A percentile compares a stretch with the other conserved stretches of the same genome.
These are phyloP conservation scores for Myiagra hebetior DNA, from an alignment of 2,113 vertebrate species.

Conservation along the genomic window DNA sequence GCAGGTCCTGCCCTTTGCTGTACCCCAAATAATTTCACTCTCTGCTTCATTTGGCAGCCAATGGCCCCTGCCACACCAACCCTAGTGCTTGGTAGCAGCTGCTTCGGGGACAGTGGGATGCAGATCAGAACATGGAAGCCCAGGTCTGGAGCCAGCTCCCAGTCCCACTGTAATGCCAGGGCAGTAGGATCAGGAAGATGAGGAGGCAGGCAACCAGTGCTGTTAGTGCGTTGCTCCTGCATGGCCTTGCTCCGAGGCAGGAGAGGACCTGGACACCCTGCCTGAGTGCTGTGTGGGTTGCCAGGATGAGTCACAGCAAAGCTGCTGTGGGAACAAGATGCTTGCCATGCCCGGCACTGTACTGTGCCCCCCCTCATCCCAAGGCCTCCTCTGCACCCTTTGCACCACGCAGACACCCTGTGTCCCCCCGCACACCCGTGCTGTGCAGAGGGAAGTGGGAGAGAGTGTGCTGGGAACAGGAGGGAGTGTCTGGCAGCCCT, in stretches of 20 bases:
- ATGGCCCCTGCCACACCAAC: background rate
- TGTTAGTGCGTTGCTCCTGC: background rate
- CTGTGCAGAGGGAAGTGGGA: background rate
- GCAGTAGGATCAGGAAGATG: fast-evolving
- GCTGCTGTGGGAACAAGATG: background rate
- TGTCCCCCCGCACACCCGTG: fast-evolving
- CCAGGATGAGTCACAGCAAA: constrained; percentile 6
- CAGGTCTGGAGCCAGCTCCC: background rate
- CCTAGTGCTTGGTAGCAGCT: background rate
- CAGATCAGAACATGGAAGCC: background rate
- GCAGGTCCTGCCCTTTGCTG: fast-evolving
- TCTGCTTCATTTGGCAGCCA: background rate
- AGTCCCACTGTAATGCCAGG: background rate
- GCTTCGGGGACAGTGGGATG: too few species aligned
- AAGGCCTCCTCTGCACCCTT: background rate
- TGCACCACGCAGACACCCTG: fast-evolving
- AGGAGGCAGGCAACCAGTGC: background rate
- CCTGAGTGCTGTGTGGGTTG: background rate
- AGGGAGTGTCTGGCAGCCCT: constrained; percentile 7
- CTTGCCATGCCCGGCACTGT: fast-evolving
- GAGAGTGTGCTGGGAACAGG: background rate
- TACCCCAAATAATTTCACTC: background rate
- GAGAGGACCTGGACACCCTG: background rate
- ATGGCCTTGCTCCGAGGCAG: background rate
- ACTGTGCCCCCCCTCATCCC: fast-evolving